These are phyloP conservation scores for Phodopus roborovskii DNA, from an alignment of 2,113 vertebrate genomes.

Conservation along the genomic window DNA sequence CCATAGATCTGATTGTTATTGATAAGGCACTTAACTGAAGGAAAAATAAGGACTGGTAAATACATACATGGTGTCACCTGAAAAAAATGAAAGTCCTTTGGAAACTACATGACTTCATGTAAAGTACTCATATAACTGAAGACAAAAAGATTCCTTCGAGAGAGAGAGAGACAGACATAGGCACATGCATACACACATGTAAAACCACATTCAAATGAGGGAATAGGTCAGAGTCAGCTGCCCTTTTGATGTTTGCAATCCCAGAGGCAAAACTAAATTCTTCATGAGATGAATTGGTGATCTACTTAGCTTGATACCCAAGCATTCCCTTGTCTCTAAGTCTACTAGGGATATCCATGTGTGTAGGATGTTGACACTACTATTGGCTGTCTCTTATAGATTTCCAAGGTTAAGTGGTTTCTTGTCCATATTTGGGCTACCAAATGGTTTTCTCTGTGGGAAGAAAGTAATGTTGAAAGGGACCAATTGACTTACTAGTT, in stretches of 20 bases:
- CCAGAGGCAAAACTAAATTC: background rate
- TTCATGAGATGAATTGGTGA: background rate
- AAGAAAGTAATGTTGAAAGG: conserved; percentile 15
- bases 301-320: background rate
- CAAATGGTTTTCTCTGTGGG: conserved; percentile 28
- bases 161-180: background rate
- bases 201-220: background rate
- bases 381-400: background rate
- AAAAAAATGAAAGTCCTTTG: background rate
- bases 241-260: background rate
- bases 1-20: background rate
- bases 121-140: background rate
- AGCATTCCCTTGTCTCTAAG: background rate
- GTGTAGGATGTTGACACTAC: background rate
- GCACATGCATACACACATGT: no score
- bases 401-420: background rate
- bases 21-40: background rate
- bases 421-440: background rate
- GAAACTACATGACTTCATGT: background rate
- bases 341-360: background rate
- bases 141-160: background rate
- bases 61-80: background rate
- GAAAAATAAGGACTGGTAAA: background rate
- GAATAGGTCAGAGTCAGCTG: background rate
- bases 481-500: background rate